phyloP scores from a whole-genome alignment of 2,113 vertebrate genomes.

The Microtus richardsoni region DNA sequence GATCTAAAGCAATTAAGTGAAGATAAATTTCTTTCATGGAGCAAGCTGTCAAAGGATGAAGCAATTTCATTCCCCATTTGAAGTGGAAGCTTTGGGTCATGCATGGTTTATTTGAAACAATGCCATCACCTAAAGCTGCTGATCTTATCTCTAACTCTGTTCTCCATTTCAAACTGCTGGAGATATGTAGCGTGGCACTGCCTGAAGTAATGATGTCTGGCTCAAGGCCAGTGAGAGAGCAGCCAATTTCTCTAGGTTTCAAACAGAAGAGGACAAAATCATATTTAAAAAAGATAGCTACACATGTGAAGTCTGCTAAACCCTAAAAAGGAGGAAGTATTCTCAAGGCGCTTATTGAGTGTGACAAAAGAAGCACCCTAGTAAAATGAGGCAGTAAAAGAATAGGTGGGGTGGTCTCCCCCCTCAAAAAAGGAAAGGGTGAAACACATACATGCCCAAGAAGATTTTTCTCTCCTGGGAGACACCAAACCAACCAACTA shows the following conservation, averaged over 20 bases:
- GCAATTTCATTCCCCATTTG: conserved; percentile 92
- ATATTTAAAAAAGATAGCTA: conserved; percentile 82
- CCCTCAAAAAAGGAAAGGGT: not conserved
- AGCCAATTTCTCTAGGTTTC: conserved; percentile 82
- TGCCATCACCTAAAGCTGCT: conserved; percentile 93
- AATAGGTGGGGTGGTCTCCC: not conserved
- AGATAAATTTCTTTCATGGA: conserved; percentile 92
- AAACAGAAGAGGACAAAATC: conserved; percentile 83
- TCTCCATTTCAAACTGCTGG: conserved; percentile 89
- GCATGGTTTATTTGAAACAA: conserved; percentile 93
- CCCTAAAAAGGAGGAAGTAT: conserved; percentile 70
- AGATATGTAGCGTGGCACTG: conserved; percentile 91
- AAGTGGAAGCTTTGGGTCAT: conserved; percentile 92
- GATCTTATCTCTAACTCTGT: conserved; percentile 89
- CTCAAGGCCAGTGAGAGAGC: conserved; percentile 86
- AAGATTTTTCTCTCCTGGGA: conserved; percentile 54
- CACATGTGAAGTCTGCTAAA: conserved; percentile 81
- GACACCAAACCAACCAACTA: conserved; percentile 38
- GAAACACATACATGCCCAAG: conserved; percentile 30
- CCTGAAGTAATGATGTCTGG: conserved; percentile 90
- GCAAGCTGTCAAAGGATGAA: conserved; percentile 92
- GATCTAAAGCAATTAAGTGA: conserved; percentile 90
- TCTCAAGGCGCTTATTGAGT: not conserved
- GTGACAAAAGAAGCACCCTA: conserved; percentile 56
- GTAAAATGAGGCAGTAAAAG: conserved; percentile 33